Percentiles rank a stretch among this genome's conserved stretches.
These are phyloP conservation scores for Spodoptera exigua DNA, from an alignment of 2,888 invertebrate genomes.

Conservation along the genomic window DNA sequence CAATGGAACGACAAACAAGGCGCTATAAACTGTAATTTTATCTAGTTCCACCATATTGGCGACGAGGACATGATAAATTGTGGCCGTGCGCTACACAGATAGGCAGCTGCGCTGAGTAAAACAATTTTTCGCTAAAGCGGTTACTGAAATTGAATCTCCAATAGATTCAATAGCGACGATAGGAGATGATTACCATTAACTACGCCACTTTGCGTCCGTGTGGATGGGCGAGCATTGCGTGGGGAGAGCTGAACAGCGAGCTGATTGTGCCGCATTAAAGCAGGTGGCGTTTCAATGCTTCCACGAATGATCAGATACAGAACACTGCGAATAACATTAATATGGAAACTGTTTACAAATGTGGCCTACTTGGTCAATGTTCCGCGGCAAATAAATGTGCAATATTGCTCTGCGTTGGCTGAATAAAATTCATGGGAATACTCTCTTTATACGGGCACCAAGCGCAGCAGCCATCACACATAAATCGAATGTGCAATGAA, in stretches of 20 bases:
- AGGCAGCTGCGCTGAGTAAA: conserved; percentile 79
- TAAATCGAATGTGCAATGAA: conserved; percentile 38
- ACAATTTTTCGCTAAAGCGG: conserved; percentile 88
- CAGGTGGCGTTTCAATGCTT: conserved; percentile 48
- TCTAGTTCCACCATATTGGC: conserved; percentile 56
- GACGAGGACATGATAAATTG: conserved; percentile 57
- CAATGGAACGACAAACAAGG: conserved; percentile 41
- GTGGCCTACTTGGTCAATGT: not conserved
- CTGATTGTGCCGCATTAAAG: conserved; percentile 48
- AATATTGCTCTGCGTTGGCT: too few species aligned
- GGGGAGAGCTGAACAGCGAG: conserved; percentile 6
- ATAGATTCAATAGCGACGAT: conserved; percentile 65
- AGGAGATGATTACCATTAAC: conserved; percentile 73
- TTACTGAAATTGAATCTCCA: conserved; percentile 84
- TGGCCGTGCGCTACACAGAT: conserved; percentile 63
- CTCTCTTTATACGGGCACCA: too few species aligned
- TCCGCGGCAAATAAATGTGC: too few species aligned
- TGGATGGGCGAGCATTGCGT: conserved; percentile 43
- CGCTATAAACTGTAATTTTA: conserved; percentile 62
- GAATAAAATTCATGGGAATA: too few species aligned
- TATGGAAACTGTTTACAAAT: conserved; percentile 1
- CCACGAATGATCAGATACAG: conserved; percentile 24
- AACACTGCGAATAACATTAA: conserved; percentile 6
- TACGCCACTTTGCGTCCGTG: conserved; percentile 55
- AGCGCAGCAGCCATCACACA: conserved; percentile 10